Conservation (phyloP, 2,888 invertebrate genomes). For the Drosophila rellima region DNA sequence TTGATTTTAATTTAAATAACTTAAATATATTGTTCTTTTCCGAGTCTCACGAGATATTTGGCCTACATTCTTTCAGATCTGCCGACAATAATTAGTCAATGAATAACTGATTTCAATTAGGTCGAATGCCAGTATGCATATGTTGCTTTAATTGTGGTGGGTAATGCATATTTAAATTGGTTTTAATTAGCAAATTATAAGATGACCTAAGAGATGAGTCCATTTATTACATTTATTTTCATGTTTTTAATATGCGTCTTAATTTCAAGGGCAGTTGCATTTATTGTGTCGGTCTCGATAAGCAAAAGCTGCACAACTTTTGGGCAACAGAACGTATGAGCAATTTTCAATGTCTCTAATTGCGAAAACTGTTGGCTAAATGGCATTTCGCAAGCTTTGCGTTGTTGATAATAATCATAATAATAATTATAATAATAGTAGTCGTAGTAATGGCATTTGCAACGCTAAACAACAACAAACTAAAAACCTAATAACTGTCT, state of each 20-base stretch:
- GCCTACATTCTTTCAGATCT: background rate
- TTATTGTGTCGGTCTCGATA: constrained; percentile 10
- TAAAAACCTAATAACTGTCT: constrained; percentile 75
- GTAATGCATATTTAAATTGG: background rate
- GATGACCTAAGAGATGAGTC: background rate
- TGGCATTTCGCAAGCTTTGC: constrained; percentile 17
- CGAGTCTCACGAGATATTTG: background rate
- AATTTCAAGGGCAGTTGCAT: background rate
- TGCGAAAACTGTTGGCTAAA: constrained; percentile 27
- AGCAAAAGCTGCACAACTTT: background rate
- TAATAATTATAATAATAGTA: constrained; percentile 25
- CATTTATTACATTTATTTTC: background rate
- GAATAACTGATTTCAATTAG: background rate
- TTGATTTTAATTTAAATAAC: no score
- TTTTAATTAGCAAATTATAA: constrained; percentile 2
- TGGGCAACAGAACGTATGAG: constrained; percentile 36
- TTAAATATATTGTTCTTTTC: background rate
- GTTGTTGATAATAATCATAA: constrained; percentile 23
- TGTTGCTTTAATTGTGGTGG: background rate
- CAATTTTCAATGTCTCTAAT: constrained; percentile 42
- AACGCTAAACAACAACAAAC: constrained; percentile 27
- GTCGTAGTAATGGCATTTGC: constrained; percentile 16
- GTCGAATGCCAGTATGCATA: background rate
- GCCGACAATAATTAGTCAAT: background rate
- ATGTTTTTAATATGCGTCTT: background rate